Evolutionary conservation across 2,888 invertebrate species (phyloP), one percentile per base, ranked within the genome.

Genomic region (Ichneumon xanthorius): DNA sequence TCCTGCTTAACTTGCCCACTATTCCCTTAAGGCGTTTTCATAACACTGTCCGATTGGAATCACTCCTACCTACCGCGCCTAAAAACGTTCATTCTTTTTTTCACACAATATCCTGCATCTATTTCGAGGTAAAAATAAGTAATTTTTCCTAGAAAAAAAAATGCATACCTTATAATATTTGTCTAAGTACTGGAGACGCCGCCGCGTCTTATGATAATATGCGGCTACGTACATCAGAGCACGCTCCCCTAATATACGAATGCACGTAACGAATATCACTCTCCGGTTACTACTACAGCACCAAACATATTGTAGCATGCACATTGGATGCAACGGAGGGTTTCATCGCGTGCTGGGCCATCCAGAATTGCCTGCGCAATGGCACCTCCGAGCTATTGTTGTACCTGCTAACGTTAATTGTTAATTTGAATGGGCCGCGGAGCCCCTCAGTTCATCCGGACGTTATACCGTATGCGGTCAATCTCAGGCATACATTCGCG

Each of bases 371-470:
- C 73, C 87, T 80, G 72, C 82, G 88, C 89, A 86, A 89, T 88
- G 89, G 91, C 90, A 91, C 90, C 90, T 92, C 86, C 82, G 88
- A 90, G 91, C 91, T 92, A 91, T 92, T 92, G 91, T 91, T 89
- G 88, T 83, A 91, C 65, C 88, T 89, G 88, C 90, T 90, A 88
- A 89, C 89, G 90, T 92, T 92, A 92, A 92, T 92, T 91, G 90
- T 90, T 92, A 89, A 90, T 91, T 91, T 90, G 88, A 88, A 89
- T 88, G 89, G 89, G 88, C 89, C 85, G 40, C 55, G 58, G 11
- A 75, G 80, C 70, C 55, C 70, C 48, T 33, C 22, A 72, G 53
- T 80, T 76, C 85, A 80, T 77, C 48, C 72, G 68, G 77, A 85
- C 16, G 76, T 82, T 82, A 77, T 73, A 82, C 85, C 77, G 72